Evolutionary conservation across 2,888 invertebrate genomes (phyloP), one percentile per base, ranked within the genome.

Genomic region (Troides oblongomaculatus): DNA sequence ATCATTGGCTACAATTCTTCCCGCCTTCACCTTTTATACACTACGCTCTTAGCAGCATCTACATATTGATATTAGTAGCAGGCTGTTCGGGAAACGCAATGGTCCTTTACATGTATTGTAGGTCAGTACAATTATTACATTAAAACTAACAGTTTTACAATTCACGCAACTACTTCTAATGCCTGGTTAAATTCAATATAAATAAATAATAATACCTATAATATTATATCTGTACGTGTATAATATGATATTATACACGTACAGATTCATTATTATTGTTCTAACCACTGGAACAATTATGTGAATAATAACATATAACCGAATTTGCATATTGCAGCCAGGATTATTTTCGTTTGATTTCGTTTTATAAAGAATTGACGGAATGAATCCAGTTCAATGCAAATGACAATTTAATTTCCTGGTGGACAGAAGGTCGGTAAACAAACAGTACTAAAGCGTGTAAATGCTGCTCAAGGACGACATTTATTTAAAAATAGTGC

Each of bases 71-170:
- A 79, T 94, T 95, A 84, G 79, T 93, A 2, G 82, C 94, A 50
- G 96, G 96, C 12, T 90, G 94, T 69, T 88, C 93, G 58, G 96
- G 96, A 67, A 97, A 97, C 81, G 89, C 93, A 10, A 88, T 95
- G 56, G 96, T 96, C 62, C 94, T 96, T 72, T 93, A 94, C 74
- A 94, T 96, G 94, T 96, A 95, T 81, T 83, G 93, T 76, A 95
- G 94, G 96, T 96, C 81, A 93, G 94, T 89, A 70, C 64, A 30
- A 56, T 46, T 36, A 36, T 23, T 18, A 17, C 36, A 60, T 17
- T 60, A 60, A 30, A 53, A 53, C n/a, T 53, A 50, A 53, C n/a
- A n/a, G 7, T n/a, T 53, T n/a, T 53, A n/a, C 53, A 53, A 53
- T 53, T n/a, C n/a, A n/a, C 14, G 2, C n/a, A 53, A 53, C 53